Evolutionary conservation across 92 coral and sea anemone genomes (phyloP), one percentile per base, ranked within the genome.

Genomic region (Galaxea fascicularis): DNA sequence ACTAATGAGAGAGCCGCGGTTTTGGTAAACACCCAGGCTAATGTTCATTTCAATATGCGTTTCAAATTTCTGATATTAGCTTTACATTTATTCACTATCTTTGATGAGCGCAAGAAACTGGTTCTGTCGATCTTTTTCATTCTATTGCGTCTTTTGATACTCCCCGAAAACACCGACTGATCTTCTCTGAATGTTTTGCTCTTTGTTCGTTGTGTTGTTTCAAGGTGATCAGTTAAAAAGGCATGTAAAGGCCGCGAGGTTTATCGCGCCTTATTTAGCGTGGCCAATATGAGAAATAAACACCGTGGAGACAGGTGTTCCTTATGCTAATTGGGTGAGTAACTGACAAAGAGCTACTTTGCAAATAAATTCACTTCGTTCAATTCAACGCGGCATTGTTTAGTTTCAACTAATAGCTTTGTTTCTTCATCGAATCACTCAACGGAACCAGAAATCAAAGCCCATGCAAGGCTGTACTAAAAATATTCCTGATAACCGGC

Each of bases 281-380:
- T 89, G 87, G 92, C 90, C 72, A 76, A 84, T 86, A 75, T 85
- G 94, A 59, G 95, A 94, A 87, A 89, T 86, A 92, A 87, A 94
- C 93, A 94, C 31, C 63, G 4, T 28, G 12, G 45, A 10, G 87
- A 69, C 98, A 94, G 98, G 94, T 94, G 98, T 68, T 76, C 39
- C 71, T 22, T 92, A 94, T 94, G 98, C 73, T 86, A 94, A 94
- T 94, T 72, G 82, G 81, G 80, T 62, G 82, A 85, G 80, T 62
- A 28, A 51, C 53, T 62, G 52, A 44, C 87, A 83, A 83, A 75
- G 66, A 49, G 64, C 74, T 74, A 49, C 82, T 52, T 83, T 83
- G 12, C 30, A 76, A 82, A 82, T 71, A 82, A 54, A 83, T 75
- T 83, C 71, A 20, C 3, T 26, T 24, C 66, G 71, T 39, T 30